Evolutionary conservation across 1,140 invertebrate species (phyloP), one percentile per base, ranked within the genome.

Genomic region (Coelopa frigida): DNA sequence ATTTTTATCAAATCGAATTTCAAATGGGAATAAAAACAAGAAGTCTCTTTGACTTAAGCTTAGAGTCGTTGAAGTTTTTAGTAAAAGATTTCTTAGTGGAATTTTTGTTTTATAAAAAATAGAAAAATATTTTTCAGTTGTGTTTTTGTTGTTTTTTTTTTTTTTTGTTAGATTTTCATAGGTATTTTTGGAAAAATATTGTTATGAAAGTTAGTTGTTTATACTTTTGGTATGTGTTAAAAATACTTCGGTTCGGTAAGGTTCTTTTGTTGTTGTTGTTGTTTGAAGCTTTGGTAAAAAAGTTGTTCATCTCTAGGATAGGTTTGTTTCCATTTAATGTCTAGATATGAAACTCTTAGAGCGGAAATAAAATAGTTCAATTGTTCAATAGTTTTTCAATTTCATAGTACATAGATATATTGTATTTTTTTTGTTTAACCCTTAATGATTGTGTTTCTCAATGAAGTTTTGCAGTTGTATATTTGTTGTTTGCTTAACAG

Each of bases 231-330:
- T 14, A 8, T 24, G 4, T 23, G 17, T 2, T 24, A 14, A 15
- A 15, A 17, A 10, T 29, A 42, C 27, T 29, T 42, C 17, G 27
- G 40, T 29, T 42, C 12, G 24, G 40, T 42, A 21, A 42, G 27
- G 29, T 36, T 8, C 23, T 44, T 14, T 44, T 44, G 26, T 53
- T 52, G 44, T 57, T 55, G 50, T 51, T 52, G 48, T 47, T 29
- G 52, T 59, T 46, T 57, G 60, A 59, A 58, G 26, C 20, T 42
- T 29, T 42, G 24, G n/a, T 12, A 29, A 29, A 31, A 21, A 26
- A 26, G 20, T 29, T 14, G 8, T 39, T 17, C 3, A 5, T 40
- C 22, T 27, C 11, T 29, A 27, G 32, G 32, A 29, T 29, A 29
- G 7, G 27, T 42, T 29, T 42, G 12, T 6, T 42, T 42, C 24